Evolutionary conservation across 2,888 invertebrate genomes (phyloP), one percentile per base, ranked within the genome.

Genomic region (Dynastes tityus): DNA sequence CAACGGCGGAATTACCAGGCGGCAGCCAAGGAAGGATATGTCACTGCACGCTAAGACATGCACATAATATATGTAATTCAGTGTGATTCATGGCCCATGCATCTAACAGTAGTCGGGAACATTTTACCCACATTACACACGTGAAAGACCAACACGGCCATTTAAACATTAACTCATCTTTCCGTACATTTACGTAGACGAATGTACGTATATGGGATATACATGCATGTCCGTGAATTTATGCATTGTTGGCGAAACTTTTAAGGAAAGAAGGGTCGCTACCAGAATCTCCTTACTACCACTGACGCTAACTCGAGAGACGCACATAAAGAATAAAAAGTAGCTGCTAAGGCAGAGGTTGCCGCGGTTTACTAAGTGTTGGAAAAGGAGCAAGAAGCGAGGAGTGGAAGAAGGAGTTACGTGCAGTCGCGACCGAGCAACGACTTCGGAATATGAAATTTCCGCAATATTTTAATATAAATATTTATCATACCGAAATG

Each of bases 381-480:
- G 55, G 55, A 22, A 22, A 8, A 74, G 29, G 11, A 68, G 73
- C 45, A 45, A 61, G 45, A 40, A n/a, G 40, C 6, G 16, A 27
- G 22, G 73, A 37, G 29, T n/a, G 32, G 71, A 22, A n/a, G 58
- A 73, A 27, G 55, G 58, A 27, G 55, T 61, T 74, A 61, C 61
- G 73, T 74, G 61, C 45, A 61, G 49, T 45, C 61, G 61, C 73
- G 73, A 61, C 73, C 58, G 73, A 61, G 40, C 40, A 61, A 74
- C 73, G 49, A n/a, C 73, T 74, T 61, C 63, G 22, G 73, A 74
- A 74, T 74, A 74, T 74, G 73, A 74, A 74, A 74, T 74, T 74
- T 74, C 61, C 73, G 73, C 73, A 63, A 74, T 74, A 74, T 74
- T 74, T 74, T 74, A 74, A 74, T 74, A 74, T 74, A 74, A 74